Percentiles rank a stretch among this genome's conserved stretches.
These are phyloP conservation scores for Archegozetes longisetosus DNA, from an alignment of 1,140 invertebrate species.

Conservation along the genomic window DNA sequence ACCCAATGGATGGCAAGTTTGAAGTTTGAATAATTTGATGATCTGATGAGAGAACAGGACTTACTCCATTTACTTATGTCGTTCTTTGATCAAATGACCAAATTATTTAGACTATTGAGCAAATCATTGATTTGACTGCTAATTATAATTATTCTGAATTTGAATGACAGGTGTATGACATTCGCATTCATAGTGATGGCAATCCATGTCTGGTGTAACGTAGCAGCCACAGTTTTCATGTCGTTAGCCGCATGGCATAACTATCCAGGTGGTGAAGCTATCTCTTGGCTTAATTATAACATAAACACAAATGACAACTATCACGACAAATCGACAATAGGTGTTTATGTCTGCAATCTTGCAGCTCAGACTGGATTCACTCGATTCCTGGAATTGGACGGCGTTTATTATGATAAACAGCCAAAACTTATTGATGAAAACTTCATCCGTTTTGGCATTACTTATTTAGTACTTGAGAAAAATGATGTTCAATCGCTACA, in stretches of 20 bases:
- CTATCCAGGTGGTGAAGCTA: slow-evolving; percentile 17
- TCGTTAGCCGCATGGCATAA: slow-evolving; percentile 10
- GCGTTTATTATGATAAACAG: slow-evolving; percentile 14
- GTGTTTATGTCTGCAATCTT: slow-evolving; percentile 17
- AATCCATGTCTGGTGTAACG: slow-evolving; percentile 9
- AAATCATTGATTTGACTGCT: too few relatives aligned
- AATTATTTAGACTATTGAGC: too few relatives aligned
- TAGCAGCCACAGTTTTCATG: background rate
- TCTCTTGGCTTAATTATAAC: slow-evolving; percentile 2
- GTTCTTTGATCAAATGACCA: too few relatives aligned
- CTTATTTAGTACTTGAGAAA: slow-evolving; percentile 6
- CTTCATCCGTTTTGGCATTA: background rate
- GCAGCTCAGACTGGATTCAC: slow-evolving; percentile 18
- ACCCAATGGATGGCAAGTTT: background rate
- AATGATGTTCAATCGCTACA: background rate
- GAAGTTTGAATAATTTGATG: background rate
- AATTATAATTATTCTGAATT: background rate
- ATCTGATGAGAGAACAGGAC: too few relatives aligned
- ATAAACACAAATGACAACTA: background rate
- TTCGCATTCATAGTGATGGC: slow-evolving; percentile 2
- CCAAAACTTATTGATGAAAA: background rate
- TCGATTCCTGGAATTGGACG: slow-evolving; percentile 15
- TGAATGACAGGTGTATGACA: background rate
- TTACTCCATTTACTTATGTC: too few relatives aligned
- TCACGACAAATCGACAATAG: background rate